Evolutionary conservation across 2,888 invertebrate species (phyloP), one percentile per base, ranked within the genome.

Genomic region (Schizaphis graminum): DNA sequence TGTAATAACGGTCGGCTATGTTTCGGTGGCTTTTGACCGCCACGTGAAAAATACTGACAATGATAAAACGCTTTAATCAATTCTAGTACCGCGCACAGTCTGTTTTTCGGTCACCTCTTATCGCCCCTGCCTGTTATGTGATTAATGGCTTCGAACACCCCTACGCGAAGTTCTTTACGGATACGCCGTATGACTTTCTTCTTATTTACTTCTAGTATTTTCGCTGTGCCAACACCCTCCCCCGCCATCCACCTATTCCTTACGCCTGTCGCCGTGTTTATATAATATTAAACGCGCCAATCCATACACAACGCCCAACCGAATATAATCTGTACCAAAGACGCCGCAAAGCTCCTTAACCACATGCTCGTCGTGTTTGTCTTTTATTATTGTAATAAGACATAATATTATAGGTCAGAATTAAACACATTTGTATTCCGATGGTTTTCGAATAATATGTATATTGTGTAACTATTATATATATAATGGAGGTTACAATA

Each of bases 51-150:
- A 94, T 61, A 86, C 91, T 91, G 94, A 94, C 90, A 94, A 67
- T 91, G 94, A 90, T 67, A 53, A 61, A 93, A 94, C 94, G 94
- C 86, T 94, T 94, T 94, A 94, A 94, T 94, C 94, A 94, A 94
- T 94, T 94, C 47, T 57, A 89, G 56, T 89, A 90, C 61, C 47
- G 49, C 53, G 13, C 35, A 49, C 85, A 61, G 93, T 90, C 84
- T 85, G 93, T 90, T 93, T 89, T 93, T 85, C 93, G 44, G 93
- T 93, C n/a, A 61, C 90, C 85, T 93, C 93, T 90, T 90, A 86
- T 93, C 85, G 61, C 61, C 85, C 90, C 24, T 16, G 47, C 47
- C 61, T 89, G 89, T 56, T 61, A 90, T 57, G 93, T 93, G 93
- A 93, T 93, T 93, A 93, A 93, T 93, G 93, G 90, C 86, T 85